These are phyloP conservation scores for Aphelinus certus DNA, from an alignment of 1,140 invertebrate genomes.

Conservation along the genomic window DNA sequence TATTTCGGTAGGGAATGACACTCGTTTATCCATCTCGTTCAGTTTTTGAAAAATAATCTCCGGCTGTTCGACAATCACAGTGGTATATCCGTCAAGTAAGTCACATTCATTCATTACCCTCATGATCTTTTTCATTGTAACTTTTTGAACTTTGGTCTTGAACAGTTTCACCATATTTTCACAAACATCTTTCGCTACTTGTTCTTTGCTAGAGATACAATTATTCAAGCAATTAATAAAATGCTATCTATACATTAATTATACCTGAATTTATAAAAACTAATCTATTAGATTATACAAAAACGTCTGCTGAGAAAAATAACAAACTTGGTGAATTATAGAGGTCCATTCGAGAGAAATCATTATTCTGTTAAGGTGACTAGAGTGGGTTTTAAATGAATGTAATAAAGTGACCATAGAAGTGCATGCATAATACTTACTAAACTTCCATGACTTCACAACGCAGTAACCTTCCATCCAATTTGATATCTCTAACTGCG, in stretches of 20 bases:
- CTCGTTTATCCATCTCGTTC: background rate
- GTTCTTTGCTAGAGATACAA: background rate
- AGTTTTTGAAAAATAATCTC: no score
- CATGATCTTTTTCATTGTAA: slow-evolving; percentile 8
- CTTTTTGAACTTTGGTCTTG: background rate
- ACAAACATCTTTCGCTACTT: background rate
- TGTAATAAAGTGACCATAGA: no score
- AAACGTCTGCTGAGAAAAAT: no score
- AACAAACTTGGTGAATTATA: no score
- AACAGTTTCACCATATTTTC: background rate
- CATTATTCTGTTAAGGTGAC: no score
- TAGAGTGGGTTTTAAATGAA: no score
- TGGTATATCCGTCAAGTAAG: background rate
- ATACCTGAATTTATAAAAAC: no score
- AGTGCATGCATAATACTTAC: slow-evolving; percentile 1
- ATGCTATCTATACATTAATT: no score
- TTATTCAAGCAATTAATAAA: background rate
- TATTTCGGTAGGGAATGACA: background rate
- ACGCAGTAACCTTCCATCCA: background rate
- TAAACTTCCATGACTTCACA: slow-evolving; percentile 29
- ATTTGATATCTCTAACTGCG: background rate
- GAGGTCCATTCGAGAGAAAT: no score
- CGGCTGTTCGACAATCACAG: no score
- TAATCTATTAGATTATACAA: no score
- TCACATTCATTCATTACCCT: background rate